Evolutionary conservation across 2,113 vertebrate genomes (phyloP), one percentile per base, ranked within the genome.

Genomic region (Peucedramus taeniatus): DNA sequence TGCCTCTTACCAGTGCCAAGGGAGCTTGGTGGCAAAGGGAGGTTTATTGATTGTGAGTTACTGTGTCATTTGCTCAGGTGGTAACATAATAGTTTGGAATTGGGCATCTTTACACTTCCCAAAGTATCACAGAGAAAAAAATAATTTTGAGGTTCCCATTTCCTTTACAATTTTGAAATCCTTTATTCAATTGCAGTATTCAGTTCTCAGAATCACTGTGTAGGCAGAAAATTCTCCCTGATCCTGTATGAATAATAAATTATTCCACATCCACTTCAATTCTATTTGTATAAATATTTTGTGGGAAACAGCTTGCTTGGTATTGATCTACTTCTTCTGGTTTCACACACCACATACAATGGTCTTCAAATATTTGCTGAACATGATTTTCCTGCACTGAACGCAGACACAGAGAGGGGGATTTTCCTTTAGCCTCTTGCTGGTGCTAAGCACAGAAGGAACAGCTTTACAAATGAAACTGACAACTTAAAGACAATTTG

Each of bases 361-460:
- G 4, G 17, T 57, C 26, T 60, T 79, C 74, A 89, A 82, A 66
- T 33, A 79, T 50, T 61, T 81, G 50, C 47, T 60, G 60, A 83
- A 53, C 21, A 49, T 57, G 42, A 91, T 49, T 87, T 21, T 70
- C 37, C 56, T 54, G 13, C 54, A 81, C 4, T 39, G 59, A 87
- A 72, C 0, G 0, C 21, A 76, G 59, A 57, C 9, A 83, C 26
- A 75, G 15, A 63, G 14, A 39, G 11, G 33, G 31, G 1, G 27
- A 56, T 51, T 90, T 70, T 74, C 54, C 54, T 80, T 70, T 28
- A 87, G 39, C 23, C n/a, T 81, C 37, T 54, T 75, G 45, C 44
- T 68, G 31, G 23, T 68, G 51, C 13, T 82, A 71, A 95, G 50
- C 35, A 63, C 31, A n/a, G 42, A 81, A 70, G 17, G 13, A 79